A percentile compares a stretch with the other conserved stretches of the same genome.
Evolutionary conservation across 2,888 invertebrate species (phyloP).

Genomic region (Eupithecia subfuscata): DNA sequence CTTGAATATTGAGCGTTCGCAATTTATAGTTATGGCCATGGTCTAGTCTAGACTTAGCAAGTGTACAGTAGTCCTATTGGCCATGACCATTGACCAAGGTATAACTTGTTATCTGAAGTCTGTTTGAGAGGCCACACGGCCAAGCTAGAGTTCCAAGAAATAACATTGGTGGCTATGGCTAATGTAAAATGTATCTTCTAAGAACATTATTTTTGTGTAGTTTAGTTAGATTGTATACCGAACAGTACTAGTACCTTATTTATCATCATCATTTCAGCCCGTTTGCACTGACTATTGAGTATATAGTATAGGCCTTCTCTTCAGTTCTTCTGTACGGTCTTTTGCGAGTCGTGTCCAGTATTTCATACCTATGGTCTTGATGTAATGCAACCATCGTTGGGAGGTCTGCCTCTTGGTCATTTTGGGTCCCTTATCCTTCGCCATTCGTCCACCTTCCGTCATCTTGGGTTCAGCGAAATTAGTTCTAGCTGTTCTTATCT

Average conservation of each 20-base stretch:
- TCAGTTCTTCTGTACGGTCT: neutral
- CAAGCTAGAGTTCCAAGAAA: neutral
- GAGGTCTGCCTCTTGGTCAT: neutral
- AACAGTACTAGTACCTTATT: neutral
- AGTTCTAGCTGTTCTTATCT: neutral
- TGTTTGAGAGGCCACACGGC: neutral
- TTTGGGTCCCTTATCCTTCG: neutral
- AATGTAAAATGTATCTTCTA: neutral
- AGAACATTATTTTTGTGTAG: neutral
- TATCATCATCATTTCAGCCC: neutral
- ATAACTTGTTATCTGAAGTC: neutral
- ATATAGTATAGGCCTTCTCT: neutral
- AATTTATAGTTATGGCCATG: neutral
- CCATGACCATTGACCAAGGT: neutral
- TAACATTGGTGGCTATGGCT: neutral
- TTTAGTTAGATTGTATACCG: neutral
- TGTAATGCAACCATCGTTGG: neutral
- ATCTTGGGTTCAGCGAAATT: neutral
- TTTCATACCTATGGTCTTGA: neutral
- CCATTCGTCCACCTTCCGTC: neutral
- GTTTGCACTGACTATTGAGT: neutral
- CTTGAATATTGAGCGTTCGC: neutral
- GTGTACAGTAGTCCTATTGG: neutral
- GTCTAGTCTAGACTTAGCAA: neutral
- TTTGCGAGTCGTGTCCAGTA: neutral